These are phyloP conservation scores for Bombylius discolor DNA, from an alignment of 2,888 invertebrate genomes.

Conservation along the genomic window DNA sequence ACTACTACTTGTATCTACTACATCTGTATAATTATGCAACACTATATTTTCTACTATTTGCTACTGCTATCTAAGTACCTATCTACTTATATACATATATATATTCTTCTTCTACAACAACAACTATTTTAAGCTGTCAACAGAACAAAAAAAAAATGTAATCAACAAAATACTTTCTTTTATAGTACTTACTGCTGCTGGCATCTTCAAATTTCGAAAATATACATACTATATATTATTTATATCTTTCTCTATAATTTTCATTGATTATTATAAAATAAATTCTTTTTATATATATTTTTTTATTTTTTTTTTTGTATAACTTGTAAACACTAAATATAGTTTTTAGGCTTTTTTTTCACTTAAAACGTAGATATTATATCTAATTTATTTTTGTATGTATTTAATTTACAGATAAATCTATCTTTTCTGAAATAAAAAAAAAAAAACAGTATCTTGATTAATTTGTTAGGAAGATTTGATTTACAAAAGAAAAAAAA, in stretches of 20 bases:
- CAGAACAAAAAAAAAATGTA: not conserved
- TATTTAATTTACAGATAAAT: too few species aligned
- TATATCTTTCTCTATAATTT: not conserved
- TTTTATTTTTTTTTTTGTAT: not conserved
- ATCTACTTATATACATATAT: not conserved
- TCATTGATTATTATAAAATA: too few species aligned
- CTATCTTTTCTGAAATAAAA: too few species aligned
- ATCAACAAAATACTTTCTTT: not conserved
- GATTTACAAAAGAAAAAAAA: too few species aligned
- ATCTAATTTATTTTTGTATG: too few species aligned
- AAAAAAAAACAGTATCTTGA: too few species aligned
- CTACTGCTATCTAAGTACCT: not conserved
- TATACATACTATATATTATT: too few species aligned
- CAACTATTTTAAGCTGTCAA: not conserved
- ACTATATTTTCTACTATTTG: not conserved
- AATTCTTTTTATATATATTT: not conserved
- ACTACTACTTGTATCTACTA: conserved; percentile 16
- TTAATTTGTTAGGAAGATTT: too few species aligned
- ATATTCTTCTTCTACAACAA: not conserved
- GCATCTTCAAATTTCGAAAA: not conserved
- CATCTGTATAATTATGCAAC: too few species aligned
- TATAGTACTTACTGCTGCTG: not conserved
- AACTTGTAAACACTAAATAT: too few species aligned
- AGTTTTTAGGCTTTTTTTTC: too few species aligned
- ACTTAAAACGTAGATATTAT: too few species aligned